These are phyloP conservation scores for Acrocephalus arundinaceus DNA, from an alignment of 2,113 vertebrate genomes.

Conservation along the genomic window DNA sequence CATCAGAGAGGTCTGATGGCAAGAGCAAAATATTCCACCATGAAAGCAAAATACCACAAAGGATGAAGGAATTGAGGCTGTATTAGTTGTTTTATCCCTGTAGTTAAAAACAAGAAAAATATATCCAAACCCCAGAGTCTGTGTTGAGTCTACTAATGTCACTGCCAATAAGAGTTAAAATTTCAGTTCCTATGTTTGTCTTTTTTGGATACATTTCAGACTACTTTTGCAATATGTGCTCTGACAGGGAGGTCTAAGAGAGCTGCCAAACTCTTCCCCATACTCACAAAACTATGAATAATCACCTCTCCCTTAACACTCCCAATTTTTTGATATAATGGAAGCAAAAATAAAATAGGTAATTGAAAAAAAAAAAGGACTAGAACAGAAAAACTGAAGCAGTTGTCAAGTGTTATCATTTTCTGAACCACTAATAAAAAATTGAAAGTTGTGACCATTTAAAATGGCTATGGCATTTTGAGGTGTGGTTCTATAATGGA, in stretches of 20 bases:
- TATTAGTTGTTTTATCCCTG: not conserved
- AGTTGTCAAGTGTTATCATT: not conserved
- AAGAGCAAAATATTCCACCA: not conserved
- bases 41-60: not conserved
- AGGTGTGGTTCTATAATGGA: not conserved
- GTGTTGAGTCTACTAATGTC: constrained; percentile 35
- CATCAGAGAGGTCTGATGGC: not conserved
- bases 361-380: not conserved
- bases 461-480: not conserved
- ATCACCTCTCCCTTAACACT: not conserved
- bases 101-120: constrained; percentile 39
- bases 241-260: constrained; percentile 27
- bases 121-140: not conserved
- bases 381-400: not conserved
- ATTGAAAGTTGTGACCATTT: not conserved
- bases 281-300: not conserved
- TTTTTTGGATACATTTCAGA: constrained; percentile 48
- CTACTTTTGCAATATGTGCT: constrained; percentile 2
- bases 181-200: constrained; percentile 40
- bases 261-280: not conserved
- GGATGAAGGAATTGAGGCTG: not conserved
- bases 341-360: not conserved
- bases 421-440: not conserved
- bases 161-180: constrained; percentile 49
- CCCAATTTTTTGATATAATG: not conserved